These are phyloP conservation scores for Phortica okadai DNA, from an alignment of 2,888 invertebrate genomes.

Conservation along the genomic window DNA sequence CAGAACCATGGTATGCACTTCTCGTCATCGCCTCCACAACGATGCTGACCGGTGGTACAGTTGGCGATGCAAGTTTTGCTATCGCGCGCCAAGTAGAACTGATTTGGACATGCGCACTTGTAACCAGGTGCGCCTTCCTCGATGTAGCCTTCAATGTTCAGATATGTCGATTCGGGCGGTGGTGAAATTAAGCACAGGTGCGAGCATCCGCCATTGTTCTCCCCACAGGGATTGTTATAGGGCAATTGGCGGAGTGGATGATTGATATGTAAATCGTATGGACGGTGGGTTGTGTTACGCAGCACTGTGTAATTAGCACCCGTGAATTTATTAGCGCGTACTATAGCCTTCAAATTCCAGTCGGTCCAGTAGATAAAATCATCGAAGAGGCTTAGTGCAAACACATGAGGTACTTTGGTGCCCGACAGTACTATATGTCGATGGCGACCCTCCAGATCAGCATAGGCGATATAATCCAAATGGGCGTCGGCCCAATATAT, in stretches of 20 bases:
- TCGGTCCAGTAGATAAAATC: conserved; percentile 97
- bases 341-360: conserved; percentile 97
- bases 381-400: conserved; percentile 95
- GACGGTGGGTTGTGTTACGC: conserved; percentile 94
- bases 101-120: conserved; percentile 96
- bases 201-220: conserved; percentile 96
- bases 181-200: conserved; percentile 96
- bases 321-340: conserved; percentile 93
- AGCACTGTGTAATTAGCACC: conserved; percentile 85
- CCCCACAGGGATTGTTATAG: conserved; percentile 92
- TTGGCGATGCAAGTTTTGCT: conserved; percentile 94
- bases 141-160: conserved; percentile 87
- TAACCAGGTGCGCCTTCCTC: conserved; percentile 88
- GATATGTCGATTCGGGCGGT: conserved; percentile 84
- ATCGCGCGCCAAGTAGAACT: conserved; percentile 89
- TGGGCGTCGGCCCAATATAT: conserved; percentile 99
- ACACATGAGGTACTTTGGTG: conserved; percentile 93
- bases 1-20: conserved; percentile 88
- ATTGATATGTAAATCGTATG: conserved; percentile 94
- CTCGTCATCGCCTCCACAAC: conserved; percentile 81
- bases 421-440: conserved; percentile 89
- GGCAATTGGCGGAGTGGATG: conserved; percentile 92
- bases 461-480: conserved; percentile 96
- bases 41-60: conserved; percentile 85
- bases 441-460: conserved; percentile 94